Base-by-base conservation (phyloP, 30 jellyfish, hydroid and myxozoan genomes). In the Cassiopea xamachana region DNA sequence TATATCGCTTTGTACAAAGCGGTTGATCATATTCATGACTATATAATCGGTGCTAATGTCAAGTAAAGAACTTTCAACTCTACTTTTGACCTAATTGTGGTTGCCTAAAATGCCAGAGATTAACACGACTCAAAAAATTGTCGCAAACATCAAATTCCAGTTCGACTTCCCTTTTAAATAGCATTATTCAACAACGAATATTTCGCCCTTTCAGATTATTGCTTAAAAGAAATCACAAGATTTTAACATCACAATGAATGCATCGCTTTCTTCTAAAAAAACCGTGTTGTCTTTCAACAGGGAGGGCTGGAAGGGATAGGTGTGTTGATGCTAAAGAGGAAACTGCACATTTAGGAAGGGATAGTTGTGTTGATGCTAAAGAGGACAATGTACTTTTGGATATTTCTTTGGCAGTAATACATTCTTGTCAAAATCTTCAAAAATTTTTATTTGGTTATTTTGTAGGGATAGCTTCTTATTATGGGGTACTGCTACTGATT, bases 11-110 rank as follows among this genome's bases (percentile, higher is more conserved):
- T 87, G 94, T 77, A 77, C 88, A 77, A 87, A 87, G 89, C 85
- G 94, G 85, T 77, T 87, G 94, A 87, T 87, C 80, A 87, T 87
- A 87, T 78, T 87, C 94, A 87, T 87, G 94, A 87, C 89, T 76
- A 69, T 60, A 27, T 87, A 87, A 87, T 87, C 89, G 89, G 89
- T 76, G 68, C 94, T 87, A 87, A 87, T 87, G 94, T 87, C 87
- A 74, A 17, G 89, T 87, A 87, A 87, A 87, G 94, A 75, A 73
- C 85, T 67, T 77, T 59, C 84, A 75, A 77, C 94, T 89, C 94
- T 78, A 87, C 83, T 76, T 87, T 87, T 87, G 94, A 87, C 94
- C 94, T 67, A 87, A 87, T 87, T 87, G 94, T 77, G 94, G 94
- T 69, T 87, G 89, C 69, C 74, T 87, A 87, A 87, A 87, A 87